A percentile compares a stretch with the other conserved stretches of the same genome.
phyloP scores from a whole-genome alignment of 2,888 invertebrate species.

The Tuberolachnus salignus region DNA sequence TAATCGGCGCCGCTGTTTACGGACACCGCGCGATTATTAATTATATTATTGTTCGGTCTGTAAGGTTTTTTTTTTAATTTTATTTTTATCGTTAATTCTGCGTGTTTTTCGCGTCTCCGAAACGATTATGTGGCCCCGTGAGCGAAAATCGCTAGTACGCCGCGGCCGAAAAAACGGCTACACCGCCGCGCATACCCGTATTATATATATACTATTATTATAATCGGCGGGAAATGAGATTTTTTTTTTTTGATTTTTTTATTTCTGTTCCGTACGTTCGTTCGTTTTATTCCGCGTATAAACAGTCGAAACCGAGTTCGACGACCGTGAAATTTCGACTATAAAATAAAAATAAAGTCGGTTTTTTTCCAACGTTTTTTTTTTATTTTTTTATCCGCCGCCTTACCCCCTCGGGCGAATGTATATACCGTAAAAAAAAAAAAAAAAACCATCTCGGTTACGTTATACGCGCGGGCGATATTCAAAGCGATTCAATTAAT shows the following conservation, averaged over 20 bases:
- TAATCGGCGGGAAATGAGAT: conserved; percentile 29
- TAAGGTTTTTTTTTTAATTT: too few relatives aligned
- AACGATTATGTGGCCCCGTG: too few relatives aligned
- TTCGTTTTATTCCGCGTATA: conserved; percentile 14
- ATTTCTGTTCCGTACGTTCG: neutral
- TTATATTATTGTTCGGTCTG: too few relatives aligned
- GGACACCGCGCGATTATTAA: too few relatives aligned
- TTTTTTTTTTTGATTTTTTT: conserved; percentile 35
- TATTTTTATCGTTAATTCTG: too few relatives aligned
- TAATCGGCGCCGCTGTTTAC: too few relatives aligned
- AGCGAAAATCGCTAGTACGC: too few relatives aligned
- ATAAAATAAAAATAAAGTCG: conserved; percentile 8
- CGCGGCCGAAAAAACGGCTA: neutral
- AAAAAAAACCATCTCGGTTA: conserved; percentile 29
- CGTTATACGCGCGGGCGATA: conserved; percentile 7
- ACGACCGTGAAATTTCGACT: conserved; percentile 51
- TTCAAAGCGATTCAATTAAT: conserved; percentile 57
- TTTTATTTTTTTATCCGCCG: neutral
- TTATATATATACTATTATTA: too few relatives aligned
- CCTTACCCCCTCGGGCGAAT: conserved; percentile 14
- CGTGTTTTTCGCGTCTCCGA: too few relatives aligned
- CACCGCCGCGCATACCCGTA: neutral
- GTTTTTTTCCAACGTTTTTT: neutral
- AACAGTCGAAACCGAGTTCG: conserved; percentile 22
- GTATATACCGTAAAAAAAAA: neutral